Base-by-base conservation (phyloP, 2,888 invertebrate genomes). In the Apamea sordens region DNA sequence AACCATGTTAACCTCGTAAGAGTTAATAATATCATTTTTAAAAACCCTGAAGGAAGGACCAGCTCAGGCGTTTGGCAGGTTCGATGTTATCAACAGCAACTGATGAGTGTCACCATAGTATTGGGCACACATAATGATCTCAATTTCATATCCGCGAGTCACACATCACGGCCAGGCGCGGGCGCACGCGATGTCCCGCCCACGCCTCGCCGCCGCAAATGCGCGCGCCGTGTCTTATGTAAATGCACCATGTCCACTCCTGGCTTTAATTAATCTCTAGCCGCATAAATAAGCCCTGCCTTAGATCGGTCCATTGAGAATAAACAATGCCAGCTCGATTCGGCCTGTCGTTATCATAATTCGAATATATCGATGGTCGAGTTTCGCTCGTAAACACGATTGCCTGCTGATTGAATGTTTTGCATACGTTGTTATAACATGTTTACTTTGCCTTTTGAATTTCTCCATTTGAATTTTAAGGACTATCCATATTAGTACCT, bases 191-290 rank as follows among this genome's bases (percentile, higher is more conserved):
- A 92, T 92, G 92, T 90, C 87, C 90, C 95, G 93, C 96, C 95
- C 95, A 95, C 95, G 92, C 93, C 93, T 89, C 87, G 88, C 90
- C 90, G 89, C 91, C 91, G 95, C 95, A 96, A 97, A 97, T 97
- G 97, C 97, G 95, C 94, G 92, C 95, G 91, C 95, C 96, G 94
- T 97, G 97, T 97, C 94, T 91, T 97, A 97, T 97, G 97, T 95
- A 95, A 97, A 97, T 97, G 94, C 92, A 92, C 92, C 95, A 92
- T 95, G 96, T 96, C 94, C 94, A 93, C 94, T 94, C 94, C 87
- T 92, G 92, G 92, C 92, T 94, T 96, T 96, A 96, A 96, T 97
- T 97, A 96, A 96, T 96, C 96, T 95, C 93, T 94, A 94, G 94
- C 89, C 93, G 94, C 94, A 96, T 96, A 96, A 96, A 96, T 96